Conservation (phyloP, 2,888 invertebrate genomes). For the Dexiosoma caninum region DNA sequence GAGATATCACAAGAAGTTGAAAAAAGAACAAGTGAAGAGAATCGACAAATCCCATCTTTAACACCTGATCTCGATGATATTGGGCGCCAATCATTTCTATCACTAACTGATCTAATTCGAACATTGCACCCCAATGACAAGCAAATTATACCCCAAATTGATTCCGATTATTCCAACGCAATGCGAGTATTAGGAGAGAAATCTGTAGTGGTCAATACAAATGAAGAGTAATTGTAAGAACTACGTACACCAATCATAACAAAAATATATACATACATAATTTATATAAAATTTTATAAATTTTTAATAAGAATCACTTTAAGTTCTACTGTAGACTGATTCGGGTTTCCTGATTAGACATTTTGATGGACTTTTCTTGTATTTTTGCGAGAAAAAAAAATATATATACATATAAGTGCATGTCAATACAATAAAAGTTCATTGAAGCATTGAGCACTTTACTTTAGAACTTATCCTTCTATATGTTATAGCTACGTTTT, state of each 20-base stretch:
- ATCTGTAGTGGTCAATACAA: slow-evolving; percentile 55
- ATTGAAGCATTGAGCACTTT: slow-evolving; percentile 58
- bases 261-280: neutral
- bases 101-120: slow-evolving; percentile 77
- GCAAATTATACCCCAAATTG: slow-evolving; percentile 77
- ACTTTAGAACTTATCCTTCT: slow-evolving; percentile 42
- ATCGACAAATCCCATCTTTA: slow-evolving; percentile 43
- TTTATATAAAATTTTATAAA: neutral
- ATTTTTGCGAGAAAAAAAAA: neutral
- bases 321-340: slow-evolving; percentile 52
- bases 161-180: slow-evolving; percentile 78
- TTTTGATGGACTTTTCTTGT: slow-evolving; percentile 45
- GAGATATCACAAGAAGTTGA: slow-evolving; percentile 76
- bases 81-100: slow-evolving; percentile 76
- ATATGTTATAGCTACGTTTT: slow-evolving; percentile 11
- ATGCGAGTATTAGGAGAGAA: slow-evolving; percentile 77
- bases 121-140: slow-evolving; percentile 76
- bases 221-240: slow-evolving; percentile 43
- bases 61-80: slow-evolving; percentile 71
- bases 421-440: no score
- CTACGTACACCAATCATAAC: neutral
- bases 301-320: neutral
- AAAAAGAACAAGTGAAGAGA: slow-evolving; percentile 71
- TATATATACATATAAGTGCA: slow-evolving; percentile 5
- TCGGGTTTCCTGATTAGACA: neutral